phyloP scores from a whole-genome alignment of 2,113 vertebrate genomes.

The Notarius lentiginosus region DNA sequence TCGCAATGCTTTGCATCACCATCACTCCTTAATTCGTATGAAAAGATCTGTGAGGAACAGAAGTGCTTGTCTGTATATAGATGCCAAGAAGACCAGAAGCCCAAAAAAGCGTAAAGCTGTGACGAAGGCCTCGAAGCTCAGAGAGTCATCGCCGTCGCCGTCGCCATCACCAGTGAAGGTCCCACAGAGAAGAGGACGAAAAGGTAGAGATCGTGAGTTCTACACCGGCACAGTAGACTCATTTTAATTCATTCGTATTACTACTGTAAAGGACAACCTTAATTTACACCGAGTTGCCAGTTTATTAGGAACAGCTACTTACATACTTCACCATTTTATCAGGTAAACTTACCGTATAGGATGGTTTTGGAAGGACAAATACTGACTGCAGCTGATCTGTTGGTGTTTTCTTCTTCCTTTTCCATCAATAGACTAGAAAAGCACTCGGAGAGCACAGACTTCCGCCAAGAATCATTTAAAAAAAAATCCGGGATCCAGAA shows the following conservation, averaged over 20 bases:
- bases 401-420: not conserved
- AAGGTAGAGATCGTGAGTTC: not conserved
- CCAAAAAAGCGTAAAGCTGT: slow-evolving; percentile 20
- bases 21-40: not conserved
- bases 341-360: not conserved
- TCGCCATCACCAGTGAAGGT: slow-evolving; percentile 10
- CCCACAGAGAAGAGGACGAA: slow-evolving; percentile 32
- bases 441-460: no score
- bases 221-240: not conserved
- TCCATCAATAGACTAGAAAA: no score
- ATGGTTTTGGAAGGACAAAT: not conserved
- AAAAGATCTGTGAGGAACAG: not conserved
- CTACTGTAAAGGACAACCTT: not conserved
- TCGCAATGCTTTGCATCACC: not conserved
- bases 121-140: slow-evolving; percentile 1
- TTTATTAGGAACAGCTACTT: not conserved
- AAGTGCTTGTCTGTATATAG: not conserved
- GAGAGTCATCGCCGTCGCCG: not conserved
- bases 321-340: not conserved
- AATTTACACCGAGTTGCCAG: not conserved
- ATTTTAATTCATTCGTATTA: no score
- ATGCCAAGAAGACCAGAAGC: slow-evolving; percentile 21
- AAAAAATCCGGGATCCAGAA: no score
- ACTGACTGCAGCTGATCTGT: not conserved
- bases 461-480: no score